Evolutionary conservation across 2,113 vertebrate species (phyloP).

Genomic region (Halcyon malimbica): DNA sequence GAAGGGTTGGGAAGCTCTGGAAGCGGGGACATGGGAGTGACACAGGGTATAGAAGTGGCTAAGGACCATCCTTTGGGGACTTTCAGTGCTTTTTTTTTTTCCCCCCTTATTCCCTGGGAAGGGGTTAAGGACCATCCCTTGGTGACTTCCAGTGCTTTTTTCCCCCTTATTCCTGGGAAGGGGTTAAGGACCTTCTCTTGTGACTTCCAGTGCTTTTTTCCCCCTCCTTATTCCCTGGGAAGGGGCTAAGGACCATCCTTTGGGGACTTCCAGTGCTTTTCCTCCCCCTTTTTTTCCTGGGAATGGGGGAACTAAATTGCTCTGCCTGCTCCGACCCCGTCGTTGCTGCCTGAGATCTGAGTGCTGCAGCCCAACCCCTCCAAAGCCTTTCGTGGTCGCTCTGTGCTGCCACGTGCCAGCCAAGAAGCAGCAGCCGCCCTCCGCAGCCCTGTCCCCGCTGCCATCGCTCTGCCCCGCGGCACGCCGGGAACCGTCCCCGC

Average conservation of each 20-base stretch:
- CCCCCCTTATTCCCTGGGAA: too few relatives aligned
- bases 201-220: too few relatives aligned
- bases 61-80: too few relatives aligned
- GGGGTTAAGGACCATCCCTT: not conserved
- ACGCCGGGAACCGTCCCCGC: accelerated
- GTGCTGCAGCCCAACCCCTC: not conserved
- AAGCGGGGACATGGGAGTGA: accelerated
- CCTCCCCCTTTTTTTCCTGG: not conserved
- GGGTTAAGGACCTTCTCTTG: too few relatives aligned
- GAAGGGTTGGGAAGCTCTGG: not conserved
- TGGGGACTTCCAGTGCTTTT: not conserved
- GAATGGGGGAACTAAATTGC: not conserved
- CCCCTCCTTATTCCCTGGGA: too few relatives aligned
- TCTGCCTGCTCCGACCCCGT: not conserved
- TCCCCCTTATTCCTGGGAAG: not conserved
- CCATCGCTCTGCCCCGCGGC: not conserved
- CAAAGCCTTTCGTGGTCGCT: not conserved
- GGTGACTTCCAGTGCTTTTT: not conserved
- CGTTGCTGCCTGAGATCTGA: not conserved
- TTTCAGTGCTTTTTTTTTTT: too few relatives aligned
- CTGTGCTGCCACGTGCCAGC: not conserved
- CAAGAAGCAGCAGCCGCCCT: too few relatives aligned
- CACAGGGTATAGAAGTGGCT: too few relatives aligned
- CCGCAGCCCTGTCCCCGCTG: not conserved
- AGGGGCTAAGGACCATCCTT: not conserved